Conservation (phyloP, 2,113 vertebrate species). For the Chaetops frenatus region DNA sequence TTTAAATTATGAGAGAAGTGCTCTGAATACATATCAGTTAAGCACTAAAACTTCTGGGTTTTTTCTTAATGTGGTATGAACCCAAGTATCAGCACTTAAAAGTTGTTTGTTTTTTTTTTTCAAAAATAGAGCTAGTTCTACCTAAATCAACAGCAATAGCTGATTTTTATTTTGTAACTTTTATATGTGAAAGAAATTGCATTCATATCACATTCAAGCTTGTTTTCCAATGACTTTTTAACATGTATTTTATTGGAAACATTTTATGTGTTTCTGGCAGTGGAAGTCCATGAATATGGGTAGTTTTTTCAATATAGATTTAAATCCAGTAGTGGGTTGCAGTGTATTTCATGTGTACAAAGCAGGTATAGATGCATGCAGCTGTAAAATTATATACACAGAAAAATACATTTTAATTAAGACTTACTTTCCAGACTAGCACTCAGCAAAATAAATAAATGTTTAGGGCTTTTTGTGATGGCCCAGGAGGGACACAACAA, state of each 20-base stretch:
- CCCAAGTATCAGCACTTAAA: not conserved
- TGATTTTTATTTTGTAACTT: not conserved
- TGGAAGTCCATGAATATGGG: not conserved
- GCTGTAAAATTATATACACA: not conserved
- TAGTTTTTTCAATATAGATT: not conserved
- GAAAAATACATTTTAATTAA: not conserved
- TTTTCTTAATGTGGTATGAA: not conserved
- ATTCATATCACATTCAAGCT: not conserved
- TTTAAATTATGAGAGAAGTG: not conserved
- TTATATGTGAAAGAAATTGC: not conserved
- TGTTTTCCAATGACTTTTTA: not conserved
- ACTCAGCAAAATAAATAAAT: not conserved
- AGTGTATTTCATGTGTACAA: not conserved
- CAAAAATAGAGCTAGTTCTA: not conserved
- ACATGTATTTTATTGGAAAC: not conserved
- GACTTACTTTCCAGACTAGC: not conserved
- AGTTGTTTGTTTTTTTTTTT: not conserved
- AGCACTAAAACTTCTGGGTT: not conserved
- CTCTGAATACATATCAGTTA: not conserved
- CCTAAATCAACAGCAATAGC: not conserved
- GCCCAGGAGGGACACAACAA: not conserved
- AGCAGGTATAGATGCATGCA: not conserved
- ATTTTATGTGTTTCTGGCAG: not conserved
- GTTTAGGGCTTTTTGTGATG: not conserved
- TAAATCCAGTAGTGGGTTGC: not conserved